These are phyloP conservation scores for Zaprionus camerounensis DNA, from an alignment of 1,140 invertebrate genomes.

Conservation along the genomic window DNA sequence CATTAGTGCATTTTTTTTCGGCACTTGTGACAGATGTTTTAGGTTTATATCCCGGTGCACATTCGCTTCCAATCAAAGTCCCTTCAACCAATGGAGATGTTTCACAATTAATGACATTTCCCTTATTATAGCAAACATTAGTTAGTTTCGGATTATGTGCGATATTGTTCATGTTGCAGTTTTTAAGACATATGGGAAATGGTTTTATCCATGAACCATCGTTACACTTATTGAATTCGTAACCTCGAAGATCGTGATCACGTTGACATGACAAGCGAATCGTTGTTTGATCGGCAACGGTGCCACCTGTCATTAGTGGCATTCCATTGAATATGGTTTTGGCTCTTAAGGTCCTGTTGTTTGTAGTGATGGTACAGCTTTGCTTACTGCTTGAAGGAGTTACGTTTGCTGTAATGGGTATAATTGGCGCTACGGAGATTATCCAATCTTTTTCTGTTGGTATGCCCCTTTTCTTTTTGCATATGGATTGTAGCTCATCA, in stretches of 20 bases:
- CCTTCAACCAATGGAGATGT: not conserved
- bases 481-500: conserved; percentile 86
- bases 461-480: not conserved
- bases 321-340: conserved; percentile 8
- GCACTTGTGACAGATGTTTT: rapidly evolving
- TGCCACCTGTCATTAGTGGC: not conserved
- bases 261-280: conserved; percentile 2
- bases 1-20: not conserved
- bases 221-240: conserved; percentile 22
- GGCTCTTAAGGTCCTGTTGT: not conserved
- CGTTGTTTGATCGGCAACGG: conserved; percentile 6
- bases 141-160: conserved; percentile 14
- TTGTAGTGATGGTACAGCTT: conserved; percentile 14
- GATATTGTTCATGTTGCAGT: not conserved
- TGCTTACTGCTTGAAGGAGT: not conserved
- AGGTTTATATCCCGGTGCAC: conserved; percentile 35
- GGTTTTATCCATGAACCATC: conserved; percentile 31
- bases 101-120: conserved; percentile 15
- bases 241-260: not conserved
- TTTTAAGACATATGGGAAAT: conserved; percentile 16
- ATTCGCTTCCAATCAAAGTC: conserved; percentile 3
- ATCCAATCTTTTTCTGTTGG: not conserved
- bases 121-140: conserved; percentile 6
- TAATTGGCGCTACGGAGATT: not conserved
- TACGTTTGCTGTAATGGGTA: not conserved